phyloP scores from a whole-genome alignment of 2,113 vertebrate genomes.

The Nothobranchius furzeri region DNA sequence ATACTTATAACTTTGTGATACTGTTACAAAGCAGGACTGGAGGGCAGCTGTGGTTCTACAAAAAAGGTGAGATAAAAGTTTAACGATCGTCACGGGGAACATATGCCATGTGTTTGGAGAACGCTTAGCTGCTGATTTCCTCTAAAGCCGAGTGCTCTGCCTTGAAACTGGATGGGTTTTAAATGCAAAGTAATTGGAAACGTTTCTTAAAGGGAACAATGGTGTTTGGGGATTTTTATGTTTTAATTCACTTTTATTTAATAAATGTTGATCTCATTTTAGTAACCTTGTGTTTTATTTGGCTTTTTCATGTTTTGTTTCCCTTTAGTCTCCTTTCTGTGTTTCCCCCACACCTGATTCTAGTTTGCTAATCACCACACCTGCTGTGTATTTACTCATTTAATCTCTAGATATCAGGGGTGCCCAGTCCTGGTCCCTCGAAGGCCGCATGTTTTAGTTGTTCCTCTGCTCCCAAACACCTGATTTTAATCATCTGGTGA shows the following conservation, averaged over 20 bases:
- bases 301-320: neutral
- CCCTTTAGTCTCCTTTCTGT: neutral
- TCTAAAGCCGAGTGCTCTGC: slow-evolving; percentile 31
- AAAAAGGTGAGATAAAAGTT: slow-evolving; percentile 47
- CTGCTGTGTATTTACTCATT: neutral
- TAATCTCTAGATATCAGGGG: too few relatives aligned
- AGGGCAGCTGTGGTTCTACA: slow-evolving; percentile 3
- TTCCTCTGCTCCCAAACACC: too few relatives aligned
- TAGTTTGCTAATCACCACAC: neutral
- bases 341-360: neutral
- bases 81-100: slow-evolving; percentile 52
- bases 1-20: slow-evolving; percentile 27
- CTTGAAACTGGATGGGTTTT: slow-evolving; percentile 5
- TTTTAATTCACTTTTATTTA: too few relatives aligned
- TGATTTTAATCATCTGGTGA: too few relatives aligned
- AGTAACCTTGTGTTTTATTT: neutral
- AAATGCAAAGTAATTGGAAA: neutral
- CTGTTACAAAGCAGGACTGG: slow-evolving; percentile 3
- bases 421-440: too few relatives aligned
- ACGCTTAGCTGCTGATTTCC: slow-evolving; percentile 26
- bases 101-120: slow-evolving; percentile 45
- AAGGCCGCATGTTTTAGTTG: too few relatives aligned
- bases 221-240: neutral
- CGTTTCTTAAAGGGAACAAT: neutral
- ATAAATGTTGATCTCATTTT: too few relatives aligned